Percentiles rank a stretch among this genome's conserved stretches.
These are phyloP conservation scores for Polietes domitor DNA, from an alignment of 2,888 invertebrate genomes.

Conservation along the genomic window DNA sequence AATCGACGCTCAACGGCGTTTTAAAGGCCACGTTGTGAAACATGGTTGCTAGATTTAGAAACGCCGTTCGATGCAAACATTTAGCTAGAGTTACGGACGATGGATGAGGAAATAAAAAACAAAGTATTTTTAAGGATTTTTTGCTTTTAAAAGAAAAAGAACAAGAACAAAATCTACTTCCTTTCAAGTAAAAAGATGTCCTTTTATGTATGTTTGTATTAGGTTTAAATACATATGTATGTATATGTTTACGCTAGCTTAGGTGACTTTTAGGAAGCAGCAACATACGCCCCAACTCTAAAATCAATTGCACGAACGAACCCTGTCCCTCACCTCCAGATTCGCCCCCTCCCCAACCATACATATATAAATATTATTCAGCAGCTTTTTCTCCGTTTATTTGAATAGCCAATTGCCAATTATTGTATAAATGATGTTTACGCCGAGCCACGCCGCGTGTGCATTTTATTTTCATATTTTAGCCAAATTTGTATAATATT, in stretches of 20 bases:
- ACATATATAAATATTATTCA: not conserved
- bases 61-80: conserved; percentile 59
- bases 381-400: not conserved
- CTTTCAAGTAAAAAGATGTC: conserved; percentile 15
- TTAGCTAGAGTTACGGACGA: conserved; percentile 36
- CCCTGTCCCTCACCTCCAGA: no score
- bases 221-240: not conserved
- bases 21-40: conserved; percentile 67
- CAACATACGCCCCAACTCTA: not conserved
- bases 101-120: conserved; percentile 29
- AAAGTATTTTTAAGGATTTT: conserved; percentile 8
- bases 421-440: conserved; percentile 14
- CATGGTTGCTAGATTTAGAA: conserved; percentile 42
- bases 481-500: conserved; percentile 35
- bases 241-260: conserved; percentile 16
- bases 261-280: not conserved
- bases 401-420: not conserved
- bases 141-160: conserved; percentile 26
- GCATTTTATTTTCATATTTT: not conserved
- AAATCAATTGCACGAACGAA: not conserved
- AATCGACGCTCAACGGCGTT: conserved; percentile 80
- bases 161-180: conserved; percentile 29
- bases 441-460: not conserved
- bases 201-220: conserved; percentile 15
- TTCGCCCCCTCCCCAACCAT: not conserved